Conservation (phyloP, 2,888 invertebrate genomes). For the Aphidius colemani region DNA sequence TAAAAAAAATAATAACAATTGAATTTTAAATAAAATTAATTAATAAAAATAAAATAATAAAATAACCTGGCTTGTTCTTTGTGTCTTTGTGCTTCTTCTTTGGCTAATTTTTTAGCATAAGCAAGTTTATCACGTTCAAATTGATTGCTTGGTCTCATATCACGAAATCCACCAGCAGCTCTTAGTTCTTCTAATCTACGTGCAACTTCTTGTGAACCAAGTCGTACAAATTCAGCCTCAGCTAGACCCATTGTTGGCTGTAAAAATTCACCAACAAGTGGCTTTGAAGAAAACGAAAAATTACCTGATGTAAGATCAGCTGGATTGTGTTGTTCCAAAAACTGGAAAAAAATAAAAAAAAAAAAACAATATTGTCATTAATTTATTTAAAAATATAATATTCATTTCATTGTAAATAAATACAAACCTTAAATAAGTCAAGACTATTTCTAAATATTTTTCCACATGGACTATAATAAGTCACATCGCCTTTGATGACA, state of each 20-base stretch:
- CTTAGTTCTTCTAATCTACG: constrained; percentile 69
- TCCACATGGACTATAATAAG: constrained; percentile 76
- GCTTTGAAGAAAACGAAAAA: constrained; percentile 90
- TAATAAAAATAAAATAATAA: not conserved
- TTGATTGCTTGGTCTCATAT: constrained; percentile 52
- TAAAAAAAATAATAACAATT: too few relatives aligned
- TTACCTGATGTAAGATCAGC: constrained; percentile 79
- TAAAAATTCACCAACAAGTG: constrained; percentile 88
- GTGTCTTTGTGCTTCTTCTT: constrained; percentile 67
- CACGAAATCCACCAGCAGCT: constrained; percentile 73
- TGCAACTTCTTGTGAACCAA: constrained; percentile 82
- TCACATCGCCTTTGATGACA: constrained; percentile 90
- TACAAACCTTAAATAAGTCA: constrained; percentile 64
- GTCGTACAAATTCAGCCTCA: constrained; percentile 74
- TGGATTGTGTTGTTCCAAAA: constrained; percentile 55
- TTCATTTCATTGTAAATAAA: not conserved
- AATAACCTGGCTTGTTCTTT: constrained; percentile 61
- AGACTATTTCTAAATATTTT: constrained; percentile 67
- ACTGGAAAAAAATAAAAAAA: constrained; percentile 39
- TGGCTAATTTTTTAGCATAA: constrained; percentile 74
- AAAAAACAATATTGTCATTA: not conserved
- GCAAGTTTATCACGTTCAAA: constrained; percentile 57
- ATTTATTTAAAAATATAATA: not conserved
- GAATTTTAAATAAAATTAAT: too few relatives aligned
- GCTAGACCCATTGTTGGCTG: constrained; percentile 69